A percentile compares a stretch with the other conserved stretches of the same genome.
phyloP scores from a whole-genome alignment of 2,113 vertebrate genomes.

The Arenaria interpres region DNA sequence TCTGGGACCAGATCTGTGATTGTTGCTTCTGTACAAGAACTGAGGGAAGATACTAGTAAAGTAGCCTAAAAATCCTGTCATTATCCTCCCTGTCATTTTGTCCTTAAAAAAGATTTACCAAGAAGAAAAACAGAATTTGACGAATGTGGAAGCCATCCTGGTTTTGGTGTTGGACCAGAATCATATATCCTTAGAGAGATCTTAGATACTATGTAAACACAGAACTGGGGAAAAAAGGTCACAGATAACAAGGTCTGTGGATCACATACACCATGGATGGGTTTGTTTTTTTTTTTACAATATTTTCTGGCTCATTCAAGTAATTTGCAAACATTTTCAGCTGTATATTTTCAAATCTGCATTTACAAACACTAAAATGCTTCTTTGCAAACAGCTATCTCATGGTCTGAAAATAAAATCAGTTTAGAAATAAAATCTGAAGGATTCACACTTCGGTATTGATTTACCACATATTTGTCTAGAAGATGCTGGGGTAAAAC shows the following conservation, averaged over 20 bases:
- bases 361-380: not conserved
- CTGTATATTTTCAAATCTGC: fast-evolving
- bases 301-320: not conserved
- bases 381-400: not conserved
- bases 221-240: not conserved
- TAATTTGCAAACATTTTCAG: not conserved
- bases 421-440: not conserved
- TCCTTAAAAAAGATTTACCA: not conserved
- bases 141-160: not conserved
- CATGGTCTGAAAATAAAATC: not conserved
- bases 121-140: not conserved
- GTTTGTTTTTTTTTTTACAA: not conserved
- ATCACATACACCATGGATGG: not conserved
- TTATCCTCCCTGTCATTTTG: not conserved
- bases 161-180: not conserved
- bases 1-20: not conserved
- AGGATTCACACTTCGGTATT: not conserved
- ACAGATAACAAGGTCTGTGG: not conserved
- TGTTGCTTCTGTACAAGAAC: not conserved
- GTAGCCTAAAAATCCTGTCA: not conserved
- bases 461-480: not conserved
- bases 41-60: not conserved
- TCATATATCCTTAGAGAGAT: not conserved
- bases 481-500: not conserved
- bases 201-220: not conserved